A percentile compares a stretch with the other conserved stretches of the same genome.
Evolutionary conservation across 2,797 vertebrate species (phyloP).

Genomic region (Aselliscus stoliczkanus): DNA sequence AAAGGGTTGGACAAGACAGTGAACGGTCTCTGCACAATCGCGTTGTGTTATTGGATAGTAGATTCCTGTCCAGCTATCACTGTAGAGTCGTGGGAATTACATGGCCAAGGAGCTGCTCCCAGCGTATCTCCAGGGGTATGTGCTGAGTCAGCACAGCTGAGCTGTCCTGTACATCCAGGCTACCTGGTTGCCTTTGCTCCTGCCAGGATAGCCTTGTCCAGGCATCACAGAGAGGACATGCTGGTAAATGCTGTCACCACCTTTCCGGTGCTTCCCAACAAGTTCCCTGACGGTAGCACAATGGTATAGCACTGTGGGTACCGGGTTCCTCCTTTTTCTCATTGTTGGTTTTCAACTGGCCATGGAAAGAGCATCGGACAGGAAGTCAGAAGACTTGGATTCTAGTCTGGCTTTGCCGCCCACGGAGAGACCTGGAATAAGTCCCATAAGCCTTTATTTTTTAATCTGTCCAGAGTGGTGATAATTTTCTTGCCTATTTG

Average conservation of each 20-base stretch:
- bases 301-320: neutral
- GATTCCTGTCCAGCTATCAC: neutral
- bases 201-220: neutral
- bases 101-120: neutral
- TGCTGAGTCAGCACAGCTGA: neutral
- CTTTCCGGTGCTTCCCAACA: neutral
- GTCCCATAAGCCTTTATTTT: neutral
- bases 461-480: neutral
- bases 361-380: neutral
- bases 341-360: neutral
- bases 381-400: neutral
- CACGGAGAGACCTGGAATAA: neutral
- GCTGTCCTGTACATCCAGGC: too few species aligned
- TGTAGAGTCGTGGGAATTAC: neutral
- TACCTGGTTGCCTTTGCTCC: neutral
- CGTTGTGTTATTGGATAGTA: neutral
- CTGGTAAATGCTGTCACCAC: neutral
- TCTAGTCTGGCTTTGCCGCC: neutral
- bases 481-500: neutral
- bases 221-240: too few species aligned
- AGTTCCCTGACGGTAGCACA: too few species aligned
- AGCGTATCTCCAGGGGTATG: neutral
- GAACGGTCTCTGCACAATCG: too few species aligned
- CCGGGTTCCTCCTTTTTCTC: neutral
- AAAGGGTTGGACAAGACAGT: neutral